Conservation (phyloP, 2,888 invertebrate species). For the Diachrysia chrysitis region DNA sequence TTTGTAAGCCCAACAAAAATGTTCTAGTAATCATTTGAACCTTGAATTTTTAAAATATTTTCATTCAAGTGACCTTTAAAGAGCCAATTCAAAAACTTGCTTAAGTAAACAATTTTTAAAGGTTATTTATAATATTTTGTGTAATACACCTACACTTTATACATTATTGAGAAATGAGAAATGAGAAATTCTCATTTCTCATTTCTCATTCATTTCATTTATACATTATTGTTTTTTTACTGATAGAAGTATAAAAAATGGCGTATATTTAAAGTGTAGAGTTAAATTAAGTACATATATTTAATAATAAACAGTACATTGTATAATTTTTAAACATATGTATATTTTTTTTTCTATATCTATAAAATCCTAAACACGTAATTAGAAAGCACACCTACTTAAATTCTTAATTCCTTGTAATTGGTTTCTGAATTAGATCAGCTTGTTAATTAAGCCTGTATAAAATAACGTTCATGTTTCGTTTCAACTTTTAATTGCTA, state of each 20-base stretch:
- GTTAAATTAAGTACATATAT: too few species aligned
- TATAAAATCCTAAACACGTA: too few species aligned
- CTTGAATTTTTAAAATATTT: not conserved
- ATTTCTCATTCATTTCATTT: too few species aligned
- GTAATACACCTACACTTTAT: not conserved
- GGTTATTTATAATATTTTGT: not conserved
- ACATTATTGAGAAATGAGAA: too few species aligned
- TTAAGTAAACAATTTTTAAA: not conserved
- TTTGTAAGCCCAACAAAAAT: not conserved
- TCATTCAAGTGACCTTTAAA: not conserved
- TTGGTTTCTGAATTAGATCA: not conserved
- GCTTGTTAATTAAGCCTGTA: not conserved
- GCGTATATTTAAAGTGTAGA: too few species aligned
- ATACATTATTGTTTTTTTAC: too few species aligned
- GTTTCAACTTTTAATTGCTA: constrained; percentile 8
- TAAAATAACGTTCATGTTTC: constrained; percentile 5
- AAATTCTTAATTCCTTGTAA: not conserved
- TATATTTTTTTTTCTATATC: too few species aligned
- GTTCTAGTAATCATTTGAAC: not conserved
- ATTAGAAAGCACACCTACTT: not conserved
- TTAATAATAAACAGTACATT: too few species aligned
- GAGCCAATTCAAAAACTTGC: not conserved
- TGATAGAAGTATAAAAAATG: too few species aligned
- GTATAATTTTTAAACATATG: too few species aligned
- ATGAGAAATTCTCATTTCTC: too few species aligned